These are phyloP conservation scores for Sebastes nivosus DNA, from an alignment of 2,797 vertebrate species.

Conservation along the genomic window DNA sequence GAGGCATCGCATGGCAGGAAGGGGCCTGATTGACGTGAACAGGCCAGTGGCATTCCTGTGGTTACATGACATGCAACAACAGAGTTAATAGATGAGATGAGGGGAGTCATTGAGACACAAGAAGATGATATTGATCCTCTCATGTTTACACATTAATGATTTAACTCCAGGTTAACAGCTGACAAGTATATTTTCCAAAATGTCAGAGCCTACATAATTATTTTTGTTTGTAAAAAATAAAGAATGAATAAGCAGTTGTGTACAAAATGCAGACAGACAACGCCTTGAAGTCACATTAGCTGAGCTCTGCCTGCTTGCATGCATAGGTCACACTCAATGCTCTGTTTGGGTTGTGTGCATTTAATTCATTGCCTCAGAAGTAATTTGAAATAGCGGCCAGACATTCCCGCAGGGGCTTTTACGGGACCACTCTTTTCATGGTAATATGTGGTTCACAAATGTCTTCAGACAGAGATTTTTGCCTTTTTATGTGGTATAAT, in stretches of 20 bases:
- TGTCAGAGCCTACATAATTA: not conserved
- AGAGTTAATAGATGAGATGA: not conserved
- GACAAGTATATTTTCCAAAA: not conserved
- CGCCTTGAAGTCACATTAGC: slow-evolving; percentile 34
- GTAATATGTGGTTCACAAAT: slow-evolving; percentile 50
- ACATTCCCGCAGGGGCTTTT: slow-evolving; percentile 62
- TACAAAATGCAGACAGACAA: slow-evolving; percentile 17
- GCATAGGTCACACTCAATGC: slow-evolving; percentile 37
- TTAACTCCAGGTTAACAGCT: not conserved
- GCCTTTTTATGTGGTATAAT: slow-evolving; percentile 40
- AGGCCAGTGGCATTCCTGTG: not conserved
- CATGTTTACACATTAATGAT: not conserved
- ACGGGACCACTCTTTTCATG: slow-evolving; percentile 37
- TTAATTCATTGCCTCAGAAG: slow-evolving; percentile 60
- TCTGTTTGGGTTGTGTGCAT: slow-evolving; percentile 59
- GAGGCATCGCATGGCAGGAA: not conserved
- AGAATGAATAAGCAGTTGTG: not conserved
- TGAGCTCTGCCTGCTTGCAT: slow-evolving; percentile 38
- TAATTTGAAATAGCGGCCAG: slow-evolving; percentile 71
- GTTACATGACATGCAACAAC: not conserved
- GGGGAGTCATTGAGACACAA: not conserved
- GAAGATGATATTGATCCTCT: not conserved
- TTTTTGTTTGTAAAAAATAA: not conserved
- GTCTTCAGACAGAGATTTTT: slow-evolving; percentile 44
- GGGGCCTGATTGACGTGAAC: not conserved